Evolutionary conservation across 2,888 invertebrate genomes (phyloP).

Genomic region (Metellina segmentata): DNA sequence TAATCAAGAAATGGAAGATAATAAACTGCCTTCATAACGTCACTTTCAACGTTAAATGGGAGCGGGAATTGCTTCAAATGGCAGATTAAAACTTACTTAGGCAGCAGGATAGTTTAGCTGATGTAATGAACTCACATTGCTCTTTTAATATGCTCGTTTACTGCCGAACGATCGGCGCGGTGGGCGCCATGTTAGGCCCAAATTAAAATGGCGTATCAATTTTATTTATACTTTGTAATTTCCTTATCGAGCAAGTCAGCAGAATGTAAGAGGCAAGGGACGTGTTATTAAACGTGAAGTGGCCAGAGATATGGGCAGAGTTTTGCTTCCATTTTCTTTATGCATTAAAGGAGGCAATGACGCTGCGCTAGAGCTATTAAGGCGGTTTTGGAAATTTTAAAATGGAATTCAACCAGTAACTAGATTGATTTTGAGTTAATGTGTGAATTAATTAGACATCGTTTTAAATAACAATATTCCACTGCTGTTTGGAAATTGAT

Average conservation of each 20-base stretch:
- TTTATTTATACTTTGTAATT: constrained; percentile 77
- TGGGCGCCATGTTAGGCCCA: constrained; percentile 73
- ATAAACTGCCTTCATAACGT: constrained; percentile 76
- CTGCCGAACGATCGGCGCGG: constrained; percentile 68
- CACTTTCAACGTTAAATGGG: constrained; percentile 74
- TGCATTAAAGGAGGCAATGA: constrained; percentile 13
- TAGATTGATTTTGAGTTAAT: not conserved
- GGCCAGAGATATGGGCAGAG: constrained; percentile 52
- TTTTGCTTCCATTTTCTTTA: constrained; percentile 29
- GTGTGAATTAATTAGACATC: constrained; percentile 9
- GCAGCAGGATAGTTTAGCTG: constrained; percentile 76
- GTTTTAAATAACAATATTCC: not conserved
- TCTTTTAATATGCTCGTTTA: constrained; percentile 76
- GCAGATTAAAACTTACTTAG: constrained; percentile 77
- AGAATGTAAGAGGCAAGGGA: constrained; percentile 58
- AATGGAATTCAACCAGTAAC: not conserved
- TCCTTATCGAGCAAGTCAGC: constrained; percentile 75
- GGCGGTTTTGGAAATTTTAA: constrained; percentile 21
- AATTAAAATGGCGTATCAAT: constrained; percentile 76
- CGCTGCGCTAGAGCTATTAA: constrained; percentile 45
- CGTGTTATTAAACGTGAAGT: constrained; percentile 71
- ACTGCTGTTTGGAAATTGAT: too few relatives aligned
- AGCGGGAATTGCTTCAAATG: constrained; percentile 76
- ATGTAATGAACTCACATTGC: constrained; percentile 76
- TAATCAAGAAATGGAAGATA: constrained; percentile 77